Evolutionary conservation across 2,888 invertebrate genomes (phyloP), one percentile per base, ranked within the genome.

Genomic region (Margaritifera margaritifera): DNA sequence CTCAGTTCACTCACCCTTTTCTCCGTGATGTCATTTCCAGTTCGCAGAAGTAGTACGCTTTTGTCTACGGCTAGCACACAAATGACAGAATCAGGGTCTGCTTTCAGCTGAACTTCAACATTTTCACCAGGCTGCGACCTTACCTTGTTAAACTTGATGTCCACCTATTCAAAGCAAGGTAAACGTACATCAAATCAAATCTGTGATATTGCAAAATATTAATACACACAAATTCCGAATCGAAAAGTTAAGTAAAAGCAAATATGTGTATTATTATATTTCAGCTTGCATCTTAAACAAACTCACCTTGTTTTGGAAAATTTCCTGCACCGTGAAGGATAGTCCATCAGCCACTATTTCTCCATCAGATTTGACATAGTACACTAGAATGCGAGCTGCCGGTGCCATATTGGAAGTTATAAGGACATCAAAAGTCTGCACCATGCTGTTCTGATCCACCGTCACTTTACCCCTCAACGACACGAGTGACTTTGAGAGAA

Each of bases 21-120:
- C 83, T 91, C 84, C 55, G 92, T 91, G 75, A 94, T 91, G 83
- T 93, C 93, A 84, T 94, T 93, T 84, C 95, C 95, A n/a, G 92
- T 91, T 84, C 94, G 93, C 18, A 96, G 90, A 15, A 94, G 87
- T 4, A 94, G 87, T 4, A 95, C 94, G 87, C 94, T 94, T 89
- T 96, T 94, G 90, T 98, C 98, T 15, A 96, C 94, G 0, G 95
- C 98, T 76, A 98, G 91, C n/a, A 98, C 90, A 8, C 95, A 97
- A 22, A 97, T 94, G 82, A 94, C 94, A 0, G 97, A 96, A 81
- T 96, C 94, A 0, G 95, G 94, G 86, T 94, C 94, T 0, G 97
- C 94, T 42, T 92, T 91, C n/a, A 97, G 93, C 4, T 93, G 92
- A 20, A 98, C 90, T 77, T 95, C 94, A 0, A 97, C 93, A 71